phyloP scores from a whole-genome alignment of 2,888 invertebrate genomes.

The Iphiclides podalirius region DNA sequence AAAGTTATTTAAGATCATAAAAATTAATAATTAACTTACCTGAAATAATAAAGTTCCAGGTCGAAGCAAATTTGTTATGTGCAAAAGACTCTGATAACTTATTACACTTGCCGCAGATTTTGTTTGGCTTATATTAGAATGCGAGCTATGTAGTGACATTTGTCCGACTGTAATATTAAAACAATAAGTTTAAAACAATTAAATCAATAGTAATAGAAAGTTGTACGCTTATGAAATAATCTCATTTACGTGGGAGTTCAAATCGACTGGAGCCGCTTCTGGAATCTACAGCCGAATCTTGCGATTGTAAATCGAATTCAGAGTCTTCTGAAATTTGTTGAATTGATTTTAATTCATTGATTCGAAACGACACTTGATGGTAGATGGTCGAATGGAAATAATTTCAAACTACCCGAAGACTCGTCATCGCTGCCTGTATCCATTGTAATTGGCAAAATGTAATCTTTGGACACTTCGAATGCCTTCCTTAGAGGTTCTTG shows the following conservation, averaged over 20 bases:
- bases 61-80: constrained; percentile 47
- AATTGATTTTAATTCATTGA: too few species aligned
- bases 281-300: constrained; percentile 52
- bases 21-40: too few species aligned
- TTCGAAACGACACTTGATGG: too few species aligned
- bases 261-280: constrained; percentile 51
- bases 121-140: constrained; percentile 57
- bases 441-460: constrained; percentile 68
- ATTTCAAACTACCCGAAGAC: constrained; percentile 46
- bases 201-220: too few species aligned
- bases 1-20: too few species aligned
- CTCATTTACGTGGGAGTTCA: constrained; percentile 36
- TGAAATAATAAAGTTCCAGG: constrained; percentile 61
- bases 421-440: constrained; percentile 43
- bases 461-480: constrained; percentile 63
- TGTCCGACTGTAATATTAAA: constrained; percentile 30
- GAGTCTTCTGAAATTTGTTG: constrained; percentile 43
- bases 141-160: constrained; percentile 41
- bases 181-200: not conserved
- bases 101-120: constrained; percentile 53
- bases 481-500: constrained; percentile 64
- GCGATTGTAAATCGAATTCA: constrained; percentile 44
- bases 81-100: constrained; percentile 51
- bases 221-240: too few species aligned
- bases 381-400: too few species aligned